These are phyloP conservation scores for Coecobrya sp. DNA, from an alignment of 2,888 invertebrate genomes.

Conservation along the genomic window DNA sequence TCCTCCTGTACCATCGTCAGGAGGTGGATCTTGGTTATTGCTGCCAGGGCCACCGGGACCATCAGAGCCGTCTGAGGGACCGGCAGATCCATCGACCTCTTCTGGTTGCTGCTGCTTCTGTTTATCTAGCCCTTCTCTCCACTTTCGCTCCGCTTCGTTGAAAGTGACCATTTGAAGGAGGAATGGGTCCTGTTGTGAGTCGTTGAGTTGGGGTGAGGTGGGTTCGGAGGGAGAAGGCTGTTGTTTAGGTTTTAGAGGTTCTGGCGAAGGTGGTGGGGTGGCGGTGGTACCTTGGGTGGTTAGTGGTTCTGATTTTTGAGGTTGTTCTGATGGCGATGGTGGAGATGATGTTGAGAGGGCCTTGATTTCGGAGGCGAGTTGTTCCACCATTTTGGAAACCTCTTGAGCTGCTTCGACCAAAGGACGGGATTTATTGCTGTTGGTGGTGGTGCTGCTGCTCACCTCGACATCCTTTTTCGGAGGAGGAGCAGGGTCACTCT, in stretches of 20 bases:
- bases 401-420: constrained; percentile 81
- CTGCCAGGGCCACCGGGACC: constrained; percentile 49
- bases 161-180: constrained; percentile 79
- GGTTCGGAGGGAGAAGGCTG: not conserved
- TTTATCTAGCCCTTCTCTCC: constrained; percentile 76
- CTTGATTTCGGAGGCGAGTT: constrained; percentile 70
- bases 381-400: constrained; percentile 76
- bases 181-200: constrained; percentile 75
- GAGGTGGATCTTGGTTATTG: constrained; percentile 59
- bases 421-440: constrained; percentile 58
- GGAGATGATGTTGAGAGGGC: constrained; percentile 20
- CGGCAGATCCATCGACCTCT: constrained; percentile 42
- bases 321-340: constrained; percentile 17
- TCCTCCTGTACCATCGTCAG: constrained; percentile 65
- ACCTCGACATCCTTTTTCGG: constrained; percentile 61
- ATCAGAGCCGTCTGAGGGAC: constrained; percentile 38
- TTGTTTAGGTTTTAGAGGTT: not conserved
- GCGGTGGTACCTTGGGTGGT: constrained; percentile 7
- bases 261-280: constrained; percentile 49
- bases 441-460: constrained; percentile 21
- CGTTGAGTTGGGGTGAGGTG: constrained; percentile 68
- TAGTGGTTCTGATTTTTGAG: not conserved
- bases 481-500: constrained; percentile 67
- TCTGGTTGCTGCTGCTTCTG: constrained; percentile 54
- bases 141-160: constrained; percentile 78